Percentiles rank a stretch among this genome's conserved stretches.
Conservation (phyloP, 2,113 vertebrate genomes). For the Speoplatyrhinus poulsoni region DNA sequence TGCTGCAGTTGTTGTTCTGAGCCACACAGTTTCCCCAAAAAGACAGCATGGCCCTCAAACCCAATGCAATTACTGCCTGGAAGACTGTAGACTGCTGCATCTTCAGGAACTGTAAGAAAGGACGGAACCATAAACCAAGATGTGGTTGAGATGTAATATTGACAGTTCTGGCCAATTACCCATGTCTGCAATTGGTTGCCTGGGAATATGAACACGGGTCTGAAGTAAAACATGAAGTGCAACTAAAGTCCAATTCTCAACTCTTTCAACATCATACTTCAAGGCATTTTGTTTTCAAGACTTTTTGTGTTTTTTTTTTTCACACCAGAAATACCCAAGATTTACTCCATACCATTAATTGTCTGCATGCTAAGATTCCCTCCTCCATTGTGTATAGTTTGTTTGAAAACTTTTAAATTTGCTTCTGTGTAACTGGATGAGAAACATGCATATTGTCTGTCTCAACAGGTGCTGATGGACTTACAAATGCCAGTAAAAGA, state of each 20-base stretch:
- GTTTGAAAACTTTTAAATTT: no score
- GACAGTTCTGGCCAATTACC: conserved; percentile 67
- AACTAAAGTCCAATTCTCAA: conserved; percentile 36
- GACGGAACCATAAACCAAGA: conserved; percentile 52
- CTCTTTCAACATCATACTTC: conserved; percentile 4
- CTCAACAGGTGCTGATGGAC: no score
- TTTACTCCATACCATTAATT: conserved; percentile 3
- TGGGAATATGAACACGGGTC: conserved; percentile 41
- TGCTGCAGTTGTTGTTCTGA: conserved; percentile 51
- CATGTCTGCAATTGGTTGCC: conserved; percentile 60
- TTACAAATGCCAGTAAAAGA: no score
- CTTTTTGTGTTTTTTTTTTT: conserved; percentile 12
- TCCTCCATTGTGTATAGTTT: not conserved
- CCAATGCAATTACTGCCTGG: conserved; percentile 53
- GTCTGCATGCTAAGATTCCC: conserved; percentile 6
- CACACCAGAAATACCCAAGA: not conserved
- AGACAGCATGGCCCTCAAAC: conserved; percentile 37
- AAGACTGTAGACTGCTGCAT: conserved; percentile 32
- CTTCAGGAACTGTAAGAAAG: conserved; percentile 39
- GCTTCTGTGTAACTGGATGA: no score
- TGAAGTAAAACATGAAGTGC: conserved; percentile 53
- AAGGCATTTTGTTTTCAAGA: not conserved
- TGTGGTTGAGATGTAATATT: conserved; percentile 48
- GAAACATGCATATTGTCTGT: no score
- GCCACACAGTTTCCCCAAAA: conserved; percentile 39